Conservation (phyloP, 2,797 vertebrate species). For the Orientallactaga sibirica region DNA sequence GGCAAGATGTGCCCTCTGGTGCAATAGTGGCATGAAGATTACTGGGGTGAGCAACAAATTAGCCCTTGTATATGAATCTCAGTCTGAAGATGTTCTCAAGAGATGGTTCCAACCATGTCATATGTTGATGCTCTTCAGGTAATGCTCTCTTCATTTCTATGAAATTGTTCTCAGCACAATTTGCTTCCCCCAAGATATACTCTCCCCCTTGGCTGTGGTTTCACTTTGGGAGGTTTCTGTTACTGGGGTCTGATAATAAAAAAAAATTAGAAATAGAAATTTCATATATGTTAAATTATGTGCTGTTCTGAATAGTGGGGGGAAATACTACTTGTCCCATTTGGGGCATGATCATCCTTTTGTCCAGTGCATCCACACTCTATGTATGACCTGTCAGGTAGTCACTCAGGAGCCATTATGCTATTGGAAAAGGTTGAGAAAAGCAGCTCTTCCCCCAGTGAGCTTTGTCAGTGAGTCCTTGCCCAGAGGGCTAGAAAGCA, state of each 20-base stretch:
- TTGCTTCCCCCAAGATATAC: neutral
- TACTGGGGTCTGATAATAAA: neutral
- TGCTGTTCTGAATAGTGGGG: too few relatives aligned
- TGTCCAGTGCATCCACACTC: neutral
- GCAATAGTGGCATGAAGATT: too few relatives aligned
- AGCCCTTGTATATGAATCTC: neutral
- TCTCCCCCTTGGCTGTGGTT: neutral
- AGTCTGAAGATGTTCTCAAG: neutral
- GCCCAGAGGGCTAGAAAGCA: too few relatives aligned
- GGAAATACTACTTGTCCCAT: too few relatives aligned
- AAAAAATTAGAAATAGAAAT: neutral
- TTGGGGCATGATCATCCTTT: neutral
- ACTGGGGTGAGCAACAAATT: too few relatives aligned
- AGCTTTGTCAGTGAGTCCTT: too few relatives aligned
- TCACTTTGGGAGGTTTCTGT: neutral
- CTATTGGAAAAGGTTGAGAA: neutral
- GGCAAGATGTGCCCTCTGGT: too few relatives aligned
- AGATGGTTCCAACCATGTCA: neutral
- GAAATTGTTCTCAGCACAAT: neutral
- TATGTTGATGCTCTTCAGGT: neutral
- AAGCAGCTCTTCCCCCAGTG: too few relatives aligned
- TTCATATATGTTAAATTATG: too few relatives aligned
- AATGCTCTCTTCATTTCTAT: neutral
- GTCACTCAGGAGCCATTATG: neutral
- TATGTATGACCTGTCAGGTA: rapidly evolving